Evolutionary conservation across 2,888 invertebrate species (phyloP).

Genomic region (Synergus itoensis): DNA sequence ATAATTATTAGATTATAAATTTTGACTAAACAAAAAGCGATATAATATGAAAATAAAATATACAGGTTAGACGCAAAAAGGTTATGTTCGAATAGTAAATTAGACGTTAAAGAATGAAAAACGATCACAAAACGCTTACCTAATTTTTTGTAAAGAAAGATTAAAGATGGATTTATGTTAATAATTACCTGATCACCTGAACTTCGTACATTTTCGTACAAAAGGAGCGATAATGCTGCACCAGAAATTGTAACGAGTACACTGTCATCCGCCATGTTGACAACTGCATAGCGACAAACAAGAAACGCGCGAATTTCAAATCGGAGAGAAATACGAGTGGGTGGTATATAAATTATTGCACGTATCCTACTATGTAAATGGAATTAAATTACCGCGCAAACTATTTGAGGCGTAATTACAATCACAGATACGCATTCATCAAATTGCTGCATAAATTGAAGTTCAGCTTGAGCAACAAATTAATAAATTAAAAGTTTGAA

Average conservation of each 20-base stretch:
- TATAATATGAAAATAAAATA: not conserved
- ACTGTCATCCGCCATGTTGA: constrained; percentile 73
- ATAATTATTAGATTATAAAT: not conserved
- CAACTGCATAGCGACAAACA: constrained; percentile 42
- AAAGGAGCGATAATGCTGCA: constrained; percentile 83
- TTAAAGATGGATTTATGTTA: not conserved
- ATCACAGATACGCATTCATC: not conserved
- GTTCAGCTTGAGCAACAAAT: not conserved
- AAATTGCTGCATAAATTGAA: not conserved
- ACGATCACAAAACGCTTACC: not conserved
- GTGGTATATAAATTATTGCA: not conserved
- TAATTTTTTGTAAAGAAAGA: not conserved
- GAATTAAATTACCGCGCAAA: constrained; percentile 3
- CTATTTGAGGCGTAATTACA: not conserved
- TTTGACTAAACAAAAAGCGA: not conserved
- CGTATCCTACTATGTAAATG: not conserved
- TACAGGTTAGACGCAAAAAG: constrained; percentile 30
- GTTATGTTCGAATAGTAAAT: constrained; percentile 18
- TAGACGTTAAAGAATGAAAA: not conserved
- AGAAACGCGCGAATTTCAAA: constrained; percentile 20
- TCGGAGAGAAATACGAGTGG: not conserved
- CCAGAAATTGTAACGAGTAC: constrained; percentile 79
- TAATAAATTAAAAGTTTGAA: too few species aligned
- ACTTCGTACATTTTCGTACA: constrained; percentile 84
- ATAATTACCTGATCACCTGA: constrained; percentile 81